Evolutionary conservation across 1,140 invertebrate species (phyloP).

Genomic region (Drosophila trapezifrons): DNA sequence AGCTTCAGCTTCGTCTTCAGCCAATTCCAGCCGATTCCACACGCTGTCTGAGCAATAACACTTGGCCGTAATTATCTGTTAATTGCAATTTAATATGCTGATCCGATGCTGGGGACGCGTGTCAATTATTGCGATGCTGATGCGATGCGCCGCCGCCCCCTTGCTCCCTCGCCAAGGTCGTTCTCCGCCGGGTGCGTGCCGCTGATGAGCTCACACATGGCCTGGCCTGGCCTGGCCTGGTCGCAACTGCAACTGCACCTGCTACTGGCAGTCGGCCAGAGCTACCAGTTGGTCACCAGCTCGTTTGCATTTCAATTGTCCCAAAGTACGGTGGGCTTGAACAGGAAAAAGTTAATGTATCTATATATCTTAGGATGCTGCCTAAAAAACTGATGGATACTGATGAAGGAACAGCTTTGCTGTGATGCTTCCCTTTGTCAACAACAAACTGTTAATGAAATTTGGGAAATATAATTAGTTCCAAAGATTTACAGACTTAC

Average conservation of each 20-base stretch:
- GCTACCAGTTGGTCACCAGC: slow-evolving; percentile 50
- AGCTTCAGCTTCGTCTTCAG: neutral
- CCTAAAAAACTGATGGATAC: neutral
- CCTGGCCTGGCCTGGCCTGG: slow-evolving; percentile 11
- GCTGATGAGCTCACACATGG: slow-evolving; percentile 65
- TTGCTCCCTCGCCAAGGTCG: slow-evolving; percentile 60
- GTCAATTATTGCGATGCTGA: slow-evolving; percentile 22
- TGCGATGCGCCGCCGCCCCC: slow-evolving; percentile 15
- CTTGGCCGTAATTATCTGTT: slow-evolving; percentile 62
- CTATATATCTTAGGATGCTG: neutral
- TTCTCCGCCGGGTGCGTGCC: slow-evolving; percentile 60
- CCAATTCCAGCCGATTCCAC: slow-evolving; percentile 5
- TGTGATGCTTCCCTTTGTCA: no score
- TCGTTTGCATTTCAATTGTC: slow-evolving; percentile 72
- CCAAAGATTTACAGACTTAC: no score
- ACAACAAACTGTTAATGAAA: no score
- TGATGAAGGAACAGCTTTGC: neutral
- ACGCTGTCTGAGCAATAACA: slow-evolving; percentile 26
- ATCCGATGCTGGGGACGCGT: slow-evolving; percentile 24
- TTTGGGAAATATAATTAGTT: no score
- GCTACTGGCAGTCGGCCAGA: slow-evolving; percentile 42
- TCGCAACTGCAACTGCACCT: slow-evolving; percentile 55
- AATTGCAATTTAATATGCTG: slow-evolving; percentile 72
- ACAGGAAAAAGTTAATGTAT: neutral
- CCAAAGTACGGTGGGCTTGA: slow-evolving; percentile 38